Conservation (phyloP, 2,888 invertebrate genomes). For the Geophilus truncorum region DNA sequence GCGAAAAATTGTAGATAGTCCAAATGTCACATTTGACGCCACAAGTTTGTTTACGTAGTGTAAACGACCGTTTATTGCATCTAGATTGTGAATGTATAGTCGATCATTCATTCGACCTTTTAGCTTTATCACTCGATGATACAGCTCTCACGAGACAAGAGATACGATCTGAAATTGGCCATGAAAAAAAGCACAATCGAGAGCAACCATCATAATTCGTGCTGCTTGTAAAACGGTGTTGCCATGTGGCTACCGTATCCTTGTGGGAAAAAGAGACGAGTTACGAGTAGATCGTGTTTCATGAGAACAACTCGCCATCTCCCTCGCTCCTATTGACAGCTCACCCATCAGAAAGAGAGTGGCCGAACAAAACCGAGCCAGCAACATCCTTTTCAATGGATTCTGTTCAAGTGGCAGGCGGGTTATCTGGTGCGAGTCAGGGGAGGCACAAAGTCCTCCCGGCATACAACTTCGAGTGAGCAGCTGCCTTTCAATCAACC, state of each 20-base stretch:
- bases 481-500: neutral
- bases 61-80: too few species aligned
- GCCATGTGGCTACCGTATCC: neutral
- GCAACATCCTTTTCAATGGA: neutral
- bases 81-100: too few species aligned
- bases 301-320: neutral
- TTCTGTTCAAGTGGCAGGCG: neutral
- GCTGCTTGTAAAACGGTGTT: neutral
- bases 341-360: neutral
- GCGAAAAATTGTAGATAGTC: too few species aligned
- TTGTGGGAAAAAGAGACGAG: neutral
- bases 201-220: neutral
- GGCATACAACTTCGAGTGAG: neutral
- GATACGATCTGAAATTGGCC: neutral
- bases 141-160: too few species aligned
- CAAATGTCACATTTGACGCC: too few species aligned
- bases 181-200: neutral
- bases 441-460: neutral
- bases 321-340: neutral
- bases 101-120: too few species aligned
- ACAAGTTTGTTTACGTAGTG: too few species aligned
- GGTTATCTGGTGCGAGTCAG: neutral
- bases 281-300: neutral
- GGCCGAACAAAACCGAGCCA: neutral
- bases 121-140: too few species aligned